A percentile compares a stretch with the other conserved stretches of the same genome.
Evolutionary conservation across 30 jellyfish, hydroid and myxozoan species (phyloP).

Genomic region (Cassiopea xamachana): DNA sequence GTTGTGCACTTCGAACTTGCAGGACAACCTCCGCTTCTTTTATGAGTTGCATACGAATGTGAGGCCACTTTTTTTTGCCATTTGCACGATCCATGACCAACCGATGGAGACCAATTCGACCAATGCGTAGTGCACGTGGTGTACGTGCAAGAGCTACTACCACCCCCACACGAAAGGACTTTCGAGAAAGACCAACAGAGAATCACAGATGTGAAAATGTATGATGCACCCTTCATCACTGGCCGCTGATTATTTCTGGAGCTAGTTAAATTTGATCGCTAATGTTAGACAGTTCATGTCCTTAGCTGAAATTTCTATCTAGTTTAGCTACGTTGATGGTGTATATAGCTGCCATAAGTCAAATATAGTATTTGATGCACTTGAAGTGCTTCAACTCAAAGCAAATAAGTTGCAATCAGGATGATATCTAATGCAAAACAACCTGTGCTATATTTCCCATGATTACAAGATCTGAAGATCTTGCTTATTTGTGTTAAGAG

Average conservation of each 20-base stretch:
- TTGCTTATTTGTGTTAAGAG: not conserved
- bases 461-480: not conserved
- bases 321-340: not conserved
- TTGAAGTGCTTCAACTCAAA: not conserved
- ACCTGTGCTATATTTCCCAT: not conserved
- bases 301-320: not conserved
- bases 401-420: not conserved
- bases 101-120: constrained; percentile 51
- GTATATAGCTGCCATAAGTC: constrained; percentile 12
- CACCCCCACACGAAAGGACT: constrained; percentile 58
- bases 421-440: not conserved
- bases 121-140: constrained; percentile 66
- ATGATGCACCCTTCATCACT: not conserved
- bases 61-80: constrained; percentile 40
- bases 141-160: constrained; percentile 70
- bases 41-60: constrained; percentile 58
- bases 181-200: not conserved
- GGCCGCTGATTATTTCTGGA: not conserved
- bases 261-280: not conserved
- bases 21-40: constrained; percentile 77
- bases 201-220: not conserved
- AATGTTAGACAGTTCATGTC: too few species aligned
- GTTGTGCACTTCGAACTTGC: constrained; percentile 53
- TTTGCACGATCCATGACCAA: constrained; percentile 56
- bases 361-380: not conserved